Evolutionary conservation across 1,140 invertebrate species (phyloP).

Genomic region (Drosophila nebulosa): DNA sequence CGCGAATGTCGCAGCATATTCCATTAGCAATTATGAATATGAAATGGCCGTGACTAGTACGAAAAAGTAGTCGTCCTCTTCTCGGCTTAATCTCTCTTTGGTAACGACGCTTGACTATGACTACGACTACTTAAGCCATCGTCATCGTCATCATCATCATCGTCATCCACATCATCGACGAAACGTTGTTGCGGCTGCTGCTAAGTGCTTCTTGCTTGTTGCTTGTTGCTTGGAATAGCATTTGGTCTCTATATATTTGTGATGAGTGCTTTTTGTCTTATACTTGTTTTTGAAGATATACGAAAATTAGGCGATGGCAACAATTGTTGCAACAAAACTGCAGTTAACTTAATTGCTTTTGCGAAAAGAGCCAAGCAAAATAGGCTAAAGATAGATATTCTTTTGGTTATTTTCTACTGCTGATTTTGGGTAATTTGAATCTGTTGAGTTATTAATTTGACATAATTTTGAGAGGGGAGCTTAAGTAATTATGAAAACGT

Average conservation of each 20-base stretch:
- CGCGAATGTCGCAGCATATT: conserved; percentile 72
- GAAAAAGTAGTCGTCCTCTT: conserved; percentile 22
- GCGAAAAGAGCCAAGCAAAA: not conserved
- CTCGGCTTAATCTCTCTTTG: conserved; percentile 20
- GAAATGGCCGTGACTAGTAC: conserved; percentile 65
- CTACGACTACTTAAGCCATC: conserved; percentile 74
- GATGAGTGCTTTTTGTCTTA: conserved; percentile 7
- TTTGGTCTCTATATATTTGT: conserved; percentile 35
- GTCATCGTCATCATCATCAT: conserved; percentile 32
- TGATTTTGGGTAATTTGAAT: too few relatives aligned
- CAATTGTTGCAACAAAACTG: not conserved
- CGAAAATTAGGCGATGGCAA: not conserved
- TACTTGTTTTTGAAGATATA: too few relatives aligned
- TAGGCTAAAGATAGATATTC: too few relatives aligned
- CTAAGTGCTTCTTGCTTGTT: conserved; percentile 1
- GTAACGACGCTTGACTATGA: conserved; percentile 44
- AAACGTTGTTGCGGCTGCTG: conserved; percentile 6
- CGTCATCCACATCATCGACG: not conserved
- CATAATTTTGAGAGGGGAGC: not conserved
- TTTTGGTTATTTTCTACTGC: too few relatives aligned
- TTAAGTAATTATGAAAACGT: not conserved
- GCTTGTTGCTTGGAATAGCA: conserved; percentile 10
- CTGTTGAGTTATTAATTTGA: too few relatives aligned
- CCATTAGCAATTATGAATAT: conserved; percentile 81
- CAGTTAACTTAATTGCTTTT: not conserved